Base-by-base conservation (phyloP, 1,140 invertebrate species). In the Asbolus verrucosus region DNA sequence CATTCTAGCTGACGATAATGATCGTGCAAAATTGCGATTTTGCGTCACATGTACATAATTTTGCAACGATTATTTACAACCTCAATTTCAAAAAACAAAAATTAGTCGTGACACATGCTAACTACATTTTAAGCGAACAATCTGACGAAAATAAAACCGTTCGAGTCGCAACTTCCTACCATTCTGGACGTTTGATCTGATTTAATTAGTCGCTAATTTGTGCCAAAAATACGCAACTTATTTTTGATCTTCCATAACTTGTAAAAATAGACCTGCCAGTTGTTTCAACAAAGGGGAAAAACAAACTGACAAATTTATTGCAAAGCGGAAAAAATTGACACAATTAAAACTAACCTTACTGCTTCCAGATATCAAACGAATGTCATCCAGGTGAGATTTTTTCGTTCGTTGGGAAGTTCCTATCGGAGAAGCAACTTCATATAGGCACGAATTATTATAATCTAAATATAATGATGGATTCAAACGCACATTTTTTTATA, bases 291-390 rank as follows among this genome's bases (percentile, higher is more conserved):
- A 19, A 46, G 3, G 24, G 24, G 24, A 3, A 3, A 8, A 27
- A 27, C 8, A 27, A 27, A 36, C 33, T 36, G 33, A 36, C 33
- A 11, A 36, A 36, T 36, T 36, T 36, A 11, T 36, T 6, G 33
- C 33, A 14, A 11, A 8, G 9, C 11, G 11, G 0, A 27, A 54
- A 18, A 24, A 24, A 54, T 24, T 54, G 46, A 54, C 46, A 54
- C 46, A 54, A 54, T 54, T 54, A 27, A 54, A 54, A 54, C 46
- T 54, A 54, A 54, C 46, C 46, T 54, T 54, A 54, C 46, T 27
- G 46, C 19, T 9, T 13, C 8, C 9, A 27, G 21, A 27, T 54
- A 54, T 27, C 46, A 54, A 36, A 50, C 21, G 46, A 54, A 54
- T 54, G 46, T 54, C 46, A 54, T 27, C 9, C 46, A 27, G 21